Evolutionary conservation across 2,797 vertebrate genomes (phyloP).

Genomic region (Poecilia picta): DNA sequence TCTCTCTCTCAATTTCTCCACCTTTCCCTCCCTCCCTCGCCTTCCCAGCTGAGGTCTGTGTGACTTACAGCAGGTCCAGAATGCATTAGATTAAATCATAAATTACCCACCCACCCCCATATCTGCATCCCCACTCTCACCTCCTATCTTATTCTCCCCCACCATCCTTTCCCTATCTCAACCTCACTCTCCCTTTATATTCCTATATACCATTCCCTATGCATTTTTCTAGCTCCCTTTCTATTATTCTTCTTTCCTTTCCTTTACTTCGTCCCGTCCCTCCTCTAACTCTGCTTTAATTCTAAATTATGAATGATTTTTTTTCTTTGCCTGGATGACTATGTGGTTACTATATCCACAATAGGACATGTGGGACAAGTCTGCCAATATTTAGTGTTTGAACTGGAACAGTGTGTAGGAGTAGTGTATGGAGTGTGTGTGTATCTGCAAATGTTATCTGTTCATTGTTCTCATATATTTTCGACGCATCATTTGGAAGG

Average conservation of each 20-base stretch:
- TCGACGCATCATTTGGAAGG: background rate
- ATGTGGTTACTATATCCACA: conserved; percentile 47
- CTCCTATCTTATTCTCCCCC: conserved; percentile 59
- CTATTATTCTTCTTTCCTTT: conserved; percentile 73
- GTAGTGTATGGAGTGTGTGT: background rate
- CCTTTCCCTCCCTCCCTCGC: conserved; percentile 74
- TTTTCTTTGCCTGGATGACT: conserved; percentile 30
- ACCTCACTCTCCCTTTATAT: conserved; percentile 71
- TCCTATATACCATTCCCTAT: conserved; percentile 73
- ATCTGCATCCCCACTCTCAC: conserved; percentile 82
- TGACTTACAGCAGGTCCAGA: conserved; percentile 97
- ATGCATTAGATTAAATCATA: conserved; percentile 99
- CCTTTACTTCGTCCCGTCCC: conserved; percentile 37
- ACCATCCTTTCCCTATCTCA: conserved; percentile 67
- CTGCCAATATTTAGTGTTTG: conserved; percentile 32
- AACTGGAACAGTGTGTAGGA: background rate
- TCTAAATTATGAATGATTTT: conserved; percentile 49
- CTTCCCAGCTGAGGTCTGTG: conserved; percentile 83
- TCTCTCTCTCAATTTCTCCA: conserved; percentile 73
- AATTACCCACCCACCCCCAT: conserved; percentile 92
- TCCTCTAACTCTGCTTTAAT: conserved; percentile 43
- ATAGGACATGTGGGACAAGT: conserved; percentile 41
- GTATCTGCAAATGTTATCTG: background rate
- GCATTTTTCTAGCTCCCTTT: conserved; percentile 65
- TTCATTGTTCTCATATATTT: background rate